phyloP scores from a whole-genome alignment of 2,888 invertebrate species.

The Stegana nigrithorax region DNA sequence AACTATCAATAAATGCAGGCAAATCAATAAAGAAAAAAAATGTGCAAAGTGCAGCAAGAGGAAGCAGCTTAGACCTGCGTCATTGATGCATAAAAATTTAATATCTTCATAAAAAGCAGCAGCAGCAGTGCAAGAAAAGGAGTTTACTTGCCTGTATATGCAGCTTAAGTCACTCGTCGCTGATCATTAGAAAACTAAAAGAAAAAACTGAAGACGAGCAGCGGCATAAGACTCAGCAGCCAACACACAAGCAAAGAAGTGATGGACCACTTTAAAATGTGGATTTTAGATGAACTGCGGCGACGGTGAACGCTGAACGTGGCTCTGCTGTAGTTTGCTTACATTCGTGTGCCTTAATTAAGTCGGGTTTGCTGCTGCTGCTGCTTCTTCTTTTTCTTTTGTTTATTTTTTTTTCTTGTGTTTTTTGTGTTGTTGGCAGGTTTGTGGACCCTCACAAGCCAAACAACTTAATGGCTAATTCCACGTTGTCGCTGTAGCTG shows the following conservation, averaged over 20 bases:
- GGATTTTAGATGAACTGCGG: conserved; percentile 16
- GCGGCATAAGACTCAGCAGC: background rate
- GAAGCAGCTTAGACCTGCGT: background rate
- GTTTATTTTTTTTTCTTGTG: background rate
- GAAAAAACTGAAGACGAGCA: too few species aligned
- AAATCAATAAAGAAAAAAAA: background rate
- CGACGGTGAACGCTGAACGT: background rate
- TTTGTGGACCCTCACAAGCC: conserved; percentile 20
- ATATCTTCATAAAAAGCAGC: conserved; percentile 15
- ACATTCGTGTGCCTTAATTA: conserved; percentile 36
- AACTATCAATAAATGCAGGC: conserved; percentile 1
- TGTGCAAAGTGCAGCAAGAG: background rate
- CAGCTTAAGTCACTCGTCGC: conserved; percentile 4
- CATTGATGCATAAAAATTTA: conserved; percentile 13
- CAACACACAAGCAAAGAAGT: conserved; percentile 6
- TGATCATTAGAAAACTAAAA: conserved; percentile 14
- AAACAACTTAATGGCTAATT: conserved; percentile 41
- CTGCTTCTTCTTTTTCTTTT: background rate
- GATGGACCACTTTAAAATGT: conserved; percentile 4
- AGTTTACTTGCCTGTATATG: background rate
- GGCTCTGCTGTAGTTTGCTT: conserved; percentile 16
- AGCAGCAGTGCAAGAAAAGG: background rate
- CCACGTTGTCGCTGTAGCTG: conserved; percentile 33
- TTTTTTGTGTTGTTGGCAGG: background rate
- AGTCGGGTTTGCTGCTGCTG: conserved; percentile 10